phyloP scores from a whole-genome alignment of 2,888 invertebrate genomes.

The Caenorhabditis doughertyi region DNA sequence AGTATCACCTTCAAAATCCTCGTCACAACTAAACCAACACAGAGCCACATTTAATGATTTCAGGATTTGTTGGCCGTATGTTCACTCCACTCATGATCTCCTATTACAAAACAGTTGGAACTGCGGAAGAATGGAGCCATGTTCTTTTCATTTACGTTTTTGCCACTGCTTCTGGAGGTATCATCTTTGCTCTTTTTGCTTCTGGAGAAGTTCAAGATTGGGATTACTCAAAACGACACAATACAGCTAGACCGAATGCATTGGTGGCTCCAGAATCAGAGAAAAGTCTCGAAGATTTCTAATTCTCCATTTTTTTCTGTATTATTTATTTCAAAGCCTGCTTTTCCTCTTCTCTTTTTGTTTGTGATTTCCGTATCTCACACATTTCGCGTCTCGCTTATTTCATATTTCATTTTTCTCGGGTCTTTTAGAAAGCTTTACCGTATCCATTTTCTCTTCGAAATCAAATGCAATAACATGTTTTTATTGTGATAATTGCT shows the following conservation, averaged over 20 bases:
- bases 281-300: conserved; percentile 35
- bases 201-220: conserved; percentile 69
- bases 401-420: conserved; percentile 22
- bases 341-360: no score
- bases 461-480: neutral
- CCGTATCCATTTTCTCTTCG: neutral
- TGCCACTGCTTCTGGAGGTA: conserved; percentile 55
- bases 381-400: conserved; percentile 40
- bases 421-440: conserved; percentile 48
- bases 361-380: conserved; percentile 6
- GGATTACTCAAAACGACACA: conserved; percentile 57
- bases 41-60: no score
- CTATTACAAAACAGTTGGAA: conserved; percentile 74
- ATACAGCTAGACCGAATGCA: conserved; percentile 19
- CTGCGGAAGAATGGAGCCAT: conserved; percentile 74
- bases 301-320: neutral
- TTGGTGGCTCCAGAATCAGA: conserved; percentile 43
- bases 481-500: neutral
- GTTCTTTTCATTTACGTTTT: conserved; percentile 71
- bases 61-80: conserved; percentile 69
- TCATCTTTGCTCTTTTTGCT: conserved; percentile 73
- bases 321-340: neutral
- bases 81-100: conserved; percentile 70
- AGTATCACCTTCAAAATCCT: no score
- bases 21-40: no score